Evolutionary conservation across 1,140 invertebrate genomes (phyloP), one percentile per base, ranked within the genome.

Genomic region (Schlechtendalia chinensis): DNA sequence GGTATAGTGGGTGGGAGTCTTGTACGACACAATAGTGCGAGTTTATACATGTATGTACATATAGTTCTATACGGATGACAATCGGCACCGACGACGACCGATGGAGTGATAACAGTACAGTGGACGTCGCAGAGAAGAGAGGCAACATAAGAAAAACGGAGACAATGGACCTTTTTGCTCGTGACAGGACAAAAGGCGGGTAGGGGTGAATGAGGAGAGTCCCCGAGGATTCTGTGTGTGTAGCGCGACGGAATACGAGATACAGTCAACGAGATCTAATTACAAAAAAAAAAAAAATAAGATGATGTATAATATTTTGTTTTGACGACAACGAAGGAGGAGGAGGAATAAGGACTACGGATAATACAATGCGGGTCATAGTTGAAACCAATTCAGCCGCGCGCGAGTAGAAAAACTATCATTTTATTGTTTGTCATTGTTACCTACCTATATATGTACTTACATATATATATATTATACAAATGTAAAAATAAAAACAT

Each of bases 331-430:
- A 12, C 1, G 16, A n/a, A n/a, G n/a, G n/a, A 19, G 14, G 29
- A 2, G 32, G 29, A 29, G 32, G 32, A 39, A 39, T 39, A 39
- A 39, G 32, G 32, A 39, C 32, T 39, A 8, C 32, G 32, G 22
- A 79, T n/a, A n/a, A 79, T 39, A 79, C 75, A 79, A 79, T 79
- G 58, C 58, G 58, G 75, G 75, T 79, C 75, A 79, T 79, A 79
- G 75, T 79, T 79, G 75, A 79, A 79, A 79, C 56, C 75, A 79
- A 79, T 79, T 79, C 56, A 63, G 75, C 58, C 75, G 56, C 16
- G n/a, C 22, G 16, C 24, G 27, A n/a, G n/a, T 54, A 79, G 27
- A 45, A 45, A 39, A 77, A 61, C 75, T 79, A 79, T 63, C 58
- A 79, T 47, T 63, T 61, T 59, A 61, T 79, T 79, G 56, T 61